phyloP scores from a whole-genome alignment of 2,797 vertebrate genomes.

The Malacoraja senta region DNA sequence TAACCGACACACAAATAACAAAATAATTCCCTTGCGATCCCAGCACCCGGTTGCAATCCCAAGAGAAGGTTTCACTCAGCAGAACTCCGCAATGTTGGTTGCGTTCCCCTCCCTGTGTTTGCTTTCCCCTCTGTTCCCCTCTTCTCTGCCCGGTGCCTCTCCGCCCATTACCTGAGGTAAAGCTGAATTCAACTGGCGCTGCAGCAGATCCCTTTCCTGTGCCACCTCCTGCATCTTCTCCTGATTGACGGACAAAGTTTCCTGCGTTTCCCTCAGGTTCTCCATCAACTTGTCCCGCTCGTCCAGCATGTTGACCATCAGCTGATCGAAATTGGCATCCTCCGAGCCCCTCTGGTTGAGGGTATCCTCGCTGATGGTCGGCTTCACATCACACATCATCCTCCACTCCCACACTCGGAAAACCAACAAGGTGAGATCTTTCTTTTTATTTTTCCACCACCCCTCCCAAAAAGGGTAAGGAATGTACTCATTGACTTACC shows the following conservation, averaged over 20 bases:
- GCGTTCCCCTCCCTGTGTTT: no score
- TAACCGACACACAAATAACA: slow-evolving; percentile 7
- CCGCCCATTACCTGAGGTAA: slow-evolving; percentile 79
- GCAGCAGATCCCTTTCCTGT: slow-evolving; percentile 86
- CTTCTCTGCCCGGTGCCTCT: background rate
- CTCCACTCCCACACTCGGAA: background rate
- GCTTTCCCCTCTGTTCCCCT: no score
- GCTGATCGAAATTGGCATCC: slow-evolving; percentile 91
- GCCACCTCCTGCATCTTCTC: slow-evolving; percentile 82
- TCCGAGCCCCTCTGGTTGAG: slow-evolving; percentile 76
- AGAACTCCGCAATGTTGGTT: background rate
- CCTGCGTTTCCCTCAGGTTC: slow-evolving; percentile 85
- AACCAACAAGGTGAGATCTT: background rate
- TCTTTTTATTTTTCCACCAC: no score
- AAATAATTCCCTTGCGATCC: background rate
- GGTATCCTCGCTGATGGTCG: slow-evolving; percentile 90
- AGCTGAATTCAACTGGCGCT: slow-evolving; percentile 86
- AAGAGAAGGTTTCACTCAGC: background rate
- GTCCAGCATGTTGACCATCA: slow-evolving; percentile 98
- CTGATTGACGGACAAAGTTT: slow-evolving; percentile 82
- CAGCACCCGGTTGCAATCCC: background rate
- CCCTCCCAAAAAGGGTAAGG: background rate
- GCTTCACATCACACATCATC: slow-evolving; percentile 98
- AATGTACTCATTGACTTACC: background rate
- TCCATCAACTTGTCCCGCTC: slow-evolving; percentile 93